phyloP scores from a whole-genome alignment of 2,113 vertebrate genomes.

The Calonectris borealis region DNA sequence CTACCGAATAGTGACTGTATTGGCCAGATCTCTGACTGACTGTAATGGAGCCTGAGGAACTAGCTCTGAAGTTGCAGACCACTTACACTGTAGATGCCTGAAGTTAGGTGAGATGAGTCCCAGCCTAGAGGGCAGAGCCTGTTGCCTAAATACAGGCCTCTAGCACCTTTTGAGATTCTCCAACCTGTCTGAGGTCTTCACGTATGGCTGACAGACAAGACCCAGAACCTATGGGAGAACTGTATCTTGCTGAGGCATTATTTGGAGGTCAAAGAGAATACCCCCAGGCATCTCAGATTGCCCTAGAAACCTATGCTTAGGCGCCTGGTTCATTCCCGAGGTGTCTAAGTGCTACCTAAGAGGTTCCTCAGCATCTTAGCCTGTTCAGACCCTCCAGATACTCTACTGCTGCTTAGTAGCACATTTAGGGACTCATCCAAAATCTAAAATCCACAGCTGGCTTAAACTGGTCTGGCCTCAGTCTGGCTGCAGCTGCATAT shows the following conservation, averaged over 20 bases:
- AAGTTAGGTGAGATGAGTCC: background rate
- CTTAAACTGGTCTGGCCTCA: background rate
- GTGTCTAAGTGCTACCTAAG: background rate
- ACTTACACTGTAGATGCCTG: background rate
- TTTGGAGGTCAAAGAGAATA: background rate
- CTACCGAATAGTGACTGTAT: background rate
- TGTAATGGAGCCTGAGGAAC: background rate
- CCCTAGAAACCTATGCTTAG: background rate
- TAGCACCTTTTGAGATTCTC: background rate
- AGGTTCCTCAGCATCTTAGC: background rate
- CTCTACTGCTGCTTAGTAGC: background rate
- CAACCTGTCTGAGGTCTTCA: background rate
- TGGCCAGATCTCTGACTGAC: background rate
- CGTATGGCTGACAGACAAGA: background rate
- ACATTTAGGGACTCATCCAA: background rate
- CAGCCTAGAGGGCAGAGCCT: background rate
- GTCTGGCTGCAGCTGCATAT: background rate
- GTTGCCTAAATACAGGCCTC: background rate
- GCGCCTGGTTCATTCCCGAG: background rate
- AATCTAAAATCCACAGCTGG: background rate
- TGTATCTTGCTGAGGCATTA: background rate
- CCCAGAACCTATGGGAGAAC: background rate
- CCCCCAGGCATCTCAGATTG: rapidly evolving
- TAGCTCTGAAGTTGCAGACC: background rate
- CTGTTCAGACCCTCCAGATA: background rate